Evolutionary conservation across 2,888 invertebrate genomes (phyloP).

Genomic region (Mongoloraphidia duomilia): DNA sequence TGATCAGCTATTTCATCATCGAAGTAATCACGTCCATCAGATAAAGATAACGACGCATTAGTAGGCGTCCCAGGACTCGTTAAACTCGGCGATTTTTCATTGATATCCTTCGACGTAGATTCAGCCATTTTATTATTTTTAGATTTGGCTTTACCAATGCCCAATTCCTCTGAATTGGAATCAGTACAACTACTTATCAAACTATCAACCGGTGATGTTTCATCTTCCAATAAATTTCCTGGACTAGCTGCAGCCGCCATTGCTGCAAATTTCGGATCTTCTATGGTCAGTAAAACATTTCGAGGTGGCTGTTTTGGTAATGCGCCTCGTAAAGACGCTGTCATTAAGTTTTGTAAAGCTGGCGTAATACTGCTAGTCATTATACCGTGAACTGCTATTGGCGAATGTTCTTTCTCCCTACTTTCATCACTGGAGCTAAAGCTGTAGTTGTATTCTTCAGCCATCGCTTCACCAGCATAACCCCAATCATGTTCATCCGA

Average conservation of each 20-base stretch:
- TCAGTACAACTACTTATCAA: slow-evolving; percentile 54
- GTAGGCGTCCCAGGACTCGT: slow-evolving; percentile 65
- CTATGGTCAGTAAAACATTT: slow-evolving; percentile 46
- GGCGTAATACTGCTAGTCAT: slow-evolving; percentile 10
- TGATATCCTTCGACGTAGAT: slow-evolving; percentile 34
- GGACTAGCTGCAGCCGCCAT: slow-evolving; percentile 54
- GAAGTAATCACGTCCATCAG: slow-evolving; percentile 67
- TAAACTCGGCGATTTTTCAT: slow-evolving; percentile 29
- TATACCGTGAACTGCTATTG: slow-evolving; percentile 2
- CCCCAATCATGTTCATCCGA: slow-evolving; percentile 40
- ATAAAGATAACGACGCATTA: slow-evolving; percentile 61
- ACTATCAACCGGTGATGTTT: slow-evolving; percentile 72
- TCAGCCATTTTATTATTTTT: slow-evolving; percentile 11
- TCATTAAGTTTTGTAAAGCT: slow-evolving; percentile 20
- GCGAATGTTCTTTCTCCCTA: slow-evolving; percentile 22
- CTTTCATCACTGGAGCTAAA: slow-evolving; percentile 39
- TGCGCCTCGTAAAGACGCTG: slow-evolving; percentile 13
- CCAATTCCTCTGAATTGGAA: slow-evolving; percentile 33
- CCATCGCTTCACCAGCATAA: slow-evolving; percentile 51
- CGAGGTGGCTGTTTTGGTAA: slow-evolving; percentile 22
- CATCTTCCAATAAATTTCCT: slow-evolving; percentile 60
- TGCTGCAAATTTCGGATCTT: slow-evolving; percentile 60
- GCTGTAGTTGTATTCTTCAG: slow-evolving; percentile 39
- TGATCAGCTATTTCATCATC: slow-evolving; percentile 89
- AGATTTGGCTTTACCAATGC: slow-evolving; percentile 31